Percentiles rank a stretch among this genome's conserved stretches.
Conservation (phyloP, 2,888 invertebrate genomes). For the Zeuzera pyrina region DNA sequence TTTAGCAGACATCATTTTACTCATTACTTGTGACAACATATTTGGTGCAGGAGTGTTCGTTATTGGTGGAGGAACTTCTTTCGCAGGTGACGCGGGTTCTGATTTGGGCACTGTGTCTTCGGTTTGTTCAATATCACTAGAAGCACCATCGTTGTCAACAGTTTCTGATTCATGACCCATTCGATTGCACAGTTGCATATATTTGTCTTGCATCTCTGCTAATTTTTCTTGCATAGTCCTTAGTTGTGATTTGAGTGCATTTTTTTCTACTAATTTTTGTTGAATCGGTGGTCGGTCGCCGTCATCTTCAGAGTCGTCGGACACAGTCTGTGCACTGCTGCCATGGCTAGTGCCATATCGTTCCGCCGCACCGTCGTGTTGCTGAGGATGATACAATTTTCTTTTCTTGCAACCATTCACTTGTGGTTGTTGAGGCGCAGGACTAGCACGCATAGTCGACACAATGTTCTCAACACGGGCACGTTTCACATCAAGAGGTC, state of each 20-base stretch:
- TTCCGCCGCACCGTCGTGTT: slow-evolving; percentile 83
- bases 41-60: slow-evolving; percentile 57
- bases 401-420: slow-evolving; percentile 96
- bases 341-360: slow-evolving; percentile 68
- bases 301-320: slow-evolving; percentile 84
- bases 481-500: slow-evolving; percentile 88
- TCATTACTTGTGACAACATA: slow-evolving; percentile 77
- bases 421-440: slow-evolving; percentile 80
- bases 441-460: slow-evolving; percentile 92
- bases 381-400: slow-evolving; percentile 96
- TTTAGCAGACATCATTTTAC: slow-evolving; percentile 77
- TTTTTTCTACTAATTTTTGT: slow-evolving; percentile 89
- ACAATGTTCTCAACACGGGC: slow-evolving; percentile 97
- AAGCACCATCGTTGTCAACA: slow-evolving; percentile 81
- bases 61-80: slow-evolving; percentile 64
- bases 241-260: slow-evolving; percentile 87
- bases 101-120: slow-evolving; percentile 68
- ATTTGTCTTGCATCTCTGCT: slow-evolving; percentile 93
- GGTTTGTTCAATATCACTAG: slow-evolving; percentile 79
- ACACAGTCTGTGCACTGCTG: slow-evolving; percentile 58
- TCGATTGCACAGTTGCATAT: slow-evolving; percentile 87
- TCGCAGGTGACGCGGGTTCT: slow-evolving; percentile 72
- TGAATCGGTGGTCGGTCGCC: slow-evolving; percentile 84
- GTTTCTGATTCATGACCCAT: slow-evolving; percentile 87
- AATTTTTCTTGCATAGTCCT: slow-evolving; percentile 91